Percentiles rank a stretch among this genome's conserved stretches.
Evolutionary conservation across 2,888 invertebrate genomes (phyloP).

Genomic region (Leptogaster cylindrica): DNA sequence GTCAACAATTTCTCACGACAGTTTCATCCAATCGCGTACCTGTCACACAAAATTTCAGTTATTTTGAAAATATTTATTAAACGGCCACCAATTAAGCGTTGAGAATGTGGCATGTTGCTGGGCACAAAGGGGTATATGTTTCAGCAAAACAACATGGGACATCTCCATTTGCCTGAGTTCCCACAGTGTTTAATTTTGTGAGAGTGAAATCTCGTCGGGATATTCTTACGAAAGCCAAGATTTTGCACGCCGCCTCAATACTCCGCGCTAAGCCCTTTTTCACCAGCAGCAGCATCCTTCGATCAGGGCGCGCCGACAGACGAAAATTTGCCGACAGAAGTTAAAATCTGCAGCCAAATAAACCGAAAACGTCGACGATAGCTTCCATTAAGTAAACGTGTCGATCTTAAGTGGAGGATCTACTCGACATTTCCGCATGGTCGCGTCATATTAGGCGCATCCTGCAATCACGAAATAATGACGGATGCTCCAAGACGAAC

Average conservation of each 20-base stretch:
- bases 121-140: no score
- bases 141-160: no score
- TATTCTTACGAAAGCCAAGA: not conserved
- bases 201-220: not conserved
- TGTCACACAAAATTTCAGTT: no score
- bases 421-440: conserved; percentile 48
- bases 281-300: no score
- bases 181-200: conserved; percentile 11
- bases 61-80: no score
- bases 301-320: conserved; percentile 5
- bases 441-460: conserved; percentile 40
- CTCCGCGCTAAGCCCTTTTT: conserved; percentile 2
- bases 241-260: not conserved
- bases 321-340: conserved; percentile 36
- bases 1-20: no score
- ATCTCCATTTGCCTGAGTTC: conserved; percentile 2
- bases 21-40: no score
- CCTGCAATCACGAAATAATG: conserved; percentile 33
- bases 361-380: conserved; percentile 21
- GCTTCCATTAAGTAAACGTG: conserved; percentile 44
- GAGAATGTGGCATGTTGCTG: no score
- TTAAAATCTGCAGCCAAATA: conserved; percentile 28
- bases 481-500: not conserved
- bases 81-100: no score
- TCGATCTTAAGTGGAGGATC: conserved; percentile 47